Base-by-base conservation (phyloP, 2,113 vertebrate genomes). In the Aspidoscelis tigris region DNA sequence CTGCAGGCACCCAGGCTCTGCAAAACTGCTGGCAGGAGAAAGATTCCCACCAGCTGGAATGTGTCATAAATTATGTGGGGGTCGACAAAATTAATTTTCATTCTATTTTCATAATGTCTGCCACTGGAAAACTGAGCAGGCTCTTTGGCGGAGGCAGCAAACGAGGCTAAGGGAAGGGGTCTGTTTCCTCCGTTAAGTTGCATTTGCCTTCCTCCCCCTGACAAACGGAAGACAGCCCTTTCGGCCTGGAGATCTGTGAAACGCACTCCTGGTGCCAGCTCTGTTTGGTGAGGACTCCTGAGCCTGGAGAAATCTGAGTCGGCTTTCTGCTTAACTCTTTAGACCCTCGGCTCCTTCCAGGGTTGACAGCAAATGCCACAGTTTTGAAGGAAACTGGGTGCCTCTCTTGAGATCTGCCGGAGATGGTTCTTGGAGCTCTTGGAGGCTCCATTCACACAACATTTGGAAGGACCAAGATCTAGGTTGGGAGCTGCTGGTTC, bases 181-280 rank as follows among this genome's bases (percentile, higher is more conserved):
- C 94, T 94, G 94, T 91, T 94, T 94, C 93, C 93, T 89, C 91
- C 89, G 91, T 95, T 93, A 93, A 89, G 90, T 11, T 82, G 88
- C 90, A 87, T 89, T 93, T 91, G 92, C 61, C 21, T 80, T 73
- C 91, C 90, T 87, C 84, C 86, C 91, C 92, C 82, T 88, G 84
- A 88, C 14, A 84, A 90, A 84, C 76, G 92, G 93, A 91, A 95
- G 92, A 88, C 92, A 26, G 11, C 7, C 73, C 1, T 80, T 92
- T 47, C 70, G 90, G 90, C 85, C 90, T 89, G 91, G 91, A 90
- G 90, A 92, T 94, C 92, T 91, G 92, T 92, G 90, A 90, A 91
- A 92, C 87, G 92, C 76, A 85, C 90, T 89, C 88, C 7, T 3
- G 79, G 90, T 94, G 94, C 93, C 93, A 94, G 93, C 93, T 94